These are phyloP conservation scores for Chloropsis cyanopogon DNA, from an alignment of 2,113 vertebrate species.

Conservation along the genomic window DNA sequence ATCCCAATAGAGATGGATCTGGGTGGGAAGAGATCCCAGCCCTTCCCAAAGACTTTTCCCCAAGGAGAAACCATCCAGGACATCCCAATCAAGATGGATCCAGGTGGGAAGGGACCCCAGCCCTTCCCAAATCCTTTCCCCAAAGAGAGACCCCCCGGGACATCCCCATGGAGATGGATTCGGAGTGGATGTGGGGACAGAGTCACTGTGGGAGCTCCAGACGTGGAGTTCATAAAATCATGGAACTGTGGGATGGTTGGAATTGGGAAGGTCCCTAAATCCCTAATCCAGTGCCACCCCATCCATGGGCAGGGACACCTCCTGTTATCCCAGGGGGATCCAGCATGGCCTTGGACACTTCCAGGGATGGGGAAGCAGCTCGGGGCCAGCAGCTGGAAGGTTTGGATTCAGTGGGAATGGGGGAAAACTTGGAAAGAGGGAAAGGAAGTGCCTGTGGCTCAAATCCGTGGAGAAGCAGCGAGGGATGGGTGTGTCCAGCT, in stretches of 20 bases:
- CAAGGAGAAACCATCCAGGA: rapidly evolving
- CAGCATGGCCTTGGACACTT: background rate
- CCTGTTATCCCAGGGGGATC: background rate
- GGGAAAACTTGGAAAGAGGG: background rate
- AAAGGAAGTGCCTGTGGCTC: background rate
- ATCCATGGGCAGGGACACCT: background rate
- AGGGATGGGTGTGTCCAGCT: background rate
- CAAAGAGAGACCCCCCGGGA: rapidly evolving
- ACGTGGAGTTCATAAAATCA: background rate
- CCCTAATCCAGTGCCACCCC: background rate
- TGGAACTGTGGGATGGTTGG: background rate
- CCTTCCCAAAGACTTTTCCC: background rate
- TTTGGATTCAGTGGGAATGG: rapidly evolving
- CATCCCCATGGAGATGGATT: background rate
- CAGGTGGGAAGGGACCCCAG: rapidly evolving
- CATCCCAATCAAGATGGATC: rapidly evolving
- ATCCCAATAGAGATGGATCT: rapidly evolving
- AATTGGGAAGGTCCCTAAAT: background rate
- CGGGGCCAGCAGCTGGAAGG: background rate
- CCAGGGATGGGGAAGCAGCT: background rate
- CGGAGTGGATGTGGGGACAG: rapidly evolving
- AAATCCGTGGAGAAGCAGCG: rapidly evolving
- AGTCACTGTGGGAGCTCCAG: background rate
- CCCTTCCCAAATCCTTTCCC: background rate
- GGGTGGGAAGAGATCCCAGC: rapidly evolving